phyloP scores from a whole-genome alignment of 1,140 invertebrate genomes.

The Polypedilum pembai region DNA sequence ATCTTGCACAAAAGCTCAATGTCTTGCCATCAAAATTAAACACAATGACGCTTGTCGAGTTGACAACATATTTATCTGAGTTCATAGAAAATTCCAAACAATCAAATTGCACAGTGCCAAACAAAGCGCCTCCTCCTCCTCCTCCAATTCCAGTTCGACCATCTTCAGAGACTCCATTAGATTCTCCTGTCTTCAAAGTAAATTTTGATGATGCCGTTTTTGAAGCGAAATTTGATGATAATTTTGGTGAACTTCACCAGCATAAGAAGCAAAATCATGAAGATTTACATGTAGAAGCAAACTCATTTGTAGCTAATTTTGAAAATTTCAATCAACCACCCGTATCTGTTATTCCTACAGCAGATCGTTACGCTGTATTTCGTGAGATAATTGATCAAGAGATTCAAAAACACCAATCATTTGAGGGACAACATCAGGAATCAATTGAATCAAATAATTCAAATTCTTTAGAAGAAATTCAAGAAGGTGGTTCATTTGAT shows the following conservation, averaged over 20 bases:
- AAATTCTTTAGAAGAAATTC: not conserved
- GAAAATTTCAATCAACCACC: constrained; percentile 47
- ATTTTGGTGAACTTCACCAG: constrained; percentile 42
- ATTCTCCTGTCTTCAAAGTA: constrained; percentile 46
- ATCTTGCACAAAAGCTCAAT: constrained; percentile 63
- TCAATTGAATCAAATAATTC: constrained; percentile 32
- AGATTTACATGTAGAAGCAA: constrained; percentile 33
- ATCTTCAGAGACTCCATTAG: not conserved
- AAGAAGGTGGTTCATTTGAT: not conserved
- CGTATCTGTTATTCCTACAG: constrained; percentile 46
- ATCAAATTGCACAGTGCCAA: constrained; percentile 33
- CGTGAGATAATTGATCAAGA: constrained; percentile 70
- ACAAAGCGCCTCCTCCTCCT: constrained; percentile 34
- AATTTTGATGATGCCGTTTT: constrained; percentile 49
- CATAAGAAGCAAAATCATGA: not conserved
- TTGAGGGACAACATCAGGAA: constrained; percentile 35
- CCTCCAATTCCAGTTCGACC: not conserved
- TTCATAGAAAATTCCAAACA: constrained; percentile 47
- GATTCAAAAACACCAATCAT: constrained; percentile 45
- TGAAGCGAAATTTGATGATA: constrained; percentile 52
- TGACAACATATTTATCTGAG: constrained; percentile 67
- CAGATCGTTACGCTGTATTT: constrained; percentile 76
- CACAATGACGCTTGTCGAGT: constrained; percentile 73
- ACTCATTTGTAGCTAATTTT: constrained; percentile 53
- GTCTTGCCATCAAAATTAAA: constrained; percentile 70